Evolutionary conservation across 2,797 vertebrate genomes (phyloP), one percentile per base, ranked within the genome.

Genomic region (Botia kubotai): DNA sequence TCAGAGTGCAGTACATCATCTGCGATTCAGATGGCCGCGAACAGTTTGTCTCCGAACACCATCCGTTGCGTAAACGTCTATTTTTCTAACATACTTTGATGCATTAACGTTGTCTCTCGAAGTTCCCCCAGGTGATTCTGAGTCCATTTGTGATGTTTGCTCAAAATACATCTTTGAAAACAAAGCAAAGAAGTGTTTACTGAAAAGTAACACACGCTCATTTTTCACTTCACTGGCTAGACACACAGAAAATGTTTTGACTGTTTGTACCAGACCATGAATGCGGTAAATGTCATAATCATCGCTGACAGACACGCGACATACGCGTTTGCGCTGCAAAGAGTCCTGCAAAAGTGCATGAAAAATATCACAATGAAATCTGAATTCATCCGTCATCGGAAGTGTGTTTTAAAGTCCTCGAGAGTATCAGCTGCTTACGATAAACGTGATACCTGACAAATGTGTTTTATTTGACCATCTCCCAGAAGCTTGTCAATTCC

Each of bases 171-270:
- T 79, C 79, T 82, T 77, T 71, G 72, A 88, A 85, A 83, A 84
- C 74, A 83, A 87, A 85, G 76, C 48, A 43, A 55, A 73, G 72
- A 75, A 75, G 67, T 86, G 85, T 87, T 88, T 86, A 83, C 83
- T 36, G 69, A 82, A 82, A 77, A 75, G 78, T 71, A 86, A 84
- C 75, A 72, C 19, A 46, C 26, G 62, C 77, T 83, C 75, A 85
- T 86, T 87, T 88, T 79, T 86, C 82, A 85, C 19, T 62, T 69
- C 81, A 82, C 82, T 83, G 82, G 55, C 84, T 80, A 62, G 77
- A 83, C 81, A 84, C 71, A 81, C 80, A 85, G 75, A 75, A 73
- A 79, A 87, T 87, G 82, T 89, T 88, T 89, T 85, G 83, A 86
- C 72, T 84, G 77, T 76, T 81, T 83, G 79, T 78, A 77, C 77